Conservation (phyloP, 2,113 vertebrate species). For the Xenopus laevis region DNA sequence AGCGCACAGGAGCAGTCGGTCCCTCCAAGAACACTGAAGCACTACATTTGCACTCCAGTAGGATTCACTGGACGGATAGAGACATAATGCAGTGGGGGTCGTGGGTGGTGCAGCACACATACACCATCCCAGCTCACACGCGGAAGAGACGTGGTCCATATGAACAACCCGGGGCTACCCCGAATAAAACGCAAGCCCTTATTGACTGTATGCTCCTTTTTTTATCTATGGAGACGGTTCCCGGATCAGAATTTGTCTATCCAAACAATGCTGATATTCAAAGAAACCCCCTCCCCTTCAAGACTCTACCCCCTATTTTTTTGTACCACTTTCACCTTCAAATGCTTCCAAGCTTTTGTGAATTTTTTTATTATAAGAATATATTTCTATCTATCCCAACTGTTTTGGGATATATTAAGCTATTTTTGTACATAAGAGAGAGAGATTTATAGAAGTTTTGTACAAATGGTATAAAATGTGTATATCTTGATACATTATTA, state of each 20-base stretch:
- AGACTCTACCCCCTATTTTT: constrained; percentile 56
- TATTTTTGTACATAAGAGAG: constrained; percentile 99
- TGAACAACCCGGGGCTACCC: constrained; percentile 44
- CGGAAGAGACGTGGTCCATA: constrained; percentile 36
- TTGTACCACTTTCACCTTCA: constrained; percentile 65
- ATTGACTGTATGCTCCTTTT: constrained; percentile 37
- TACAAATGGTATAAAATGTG: constrained; percentile 95
- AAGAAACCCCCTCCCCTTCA: constrained; percentile 56
- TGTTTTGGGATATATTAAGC: constrained; percentile 92
- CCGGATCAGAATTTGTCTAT: constrained; percentile 47
- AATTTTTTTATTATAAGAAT: constrained; percentile 88
- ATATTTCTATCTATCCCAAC: constrained; percentile 85
- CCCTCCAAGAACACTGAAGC: constrained; percentile 57
- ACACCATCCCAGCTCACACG: constrained; percentile 32
- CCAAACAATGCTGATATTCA: constrained; percentile 73
- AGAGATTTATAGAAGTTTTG: constrained; percentile 97
- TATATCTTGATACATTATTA: constrained; percentile 94
- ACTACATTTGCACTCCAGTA: constrained; percentile 58
- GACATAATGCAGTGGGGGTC: constrained; percentile 27
- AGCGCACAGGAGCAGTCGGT: constrained; percentile 47
- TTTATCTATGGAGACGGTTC: constrained; percentile 43
- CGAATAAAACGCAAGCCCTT: constrained; percentile 21
- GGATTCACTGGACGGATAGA: constrained; percentile 49
- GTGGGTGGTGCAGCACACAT: constrained; percentile 27
- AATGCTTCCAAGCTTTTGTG: constrained; percentile 88